phyloP scores from a whole-genome alignment of 1,140 invertebrate species.

The Hestina assimilis region DNA sequence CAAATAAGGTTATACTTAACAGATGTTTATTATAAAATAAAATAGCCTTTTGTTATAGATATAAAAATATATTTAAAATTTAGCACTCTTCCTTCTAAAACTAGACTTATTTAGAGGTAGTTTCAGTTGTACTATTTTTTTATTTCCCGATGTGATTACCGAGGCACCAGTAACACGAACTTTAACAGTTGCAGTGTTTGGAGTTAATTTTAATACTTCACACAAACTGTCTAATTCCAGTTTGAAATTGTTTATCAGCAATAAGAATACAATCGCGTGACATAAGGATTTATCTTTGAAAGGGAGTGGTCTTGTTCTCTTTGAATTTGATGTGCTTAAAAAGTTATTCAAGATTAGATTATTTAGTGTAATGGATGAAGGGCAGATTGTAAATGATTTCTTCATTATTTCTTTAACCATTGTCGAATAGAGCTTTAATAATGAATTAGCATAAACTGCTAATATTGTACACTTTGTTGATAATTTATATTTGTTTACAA shows the following conservation, averaged over 20 bases:
- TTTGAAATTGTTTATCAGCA: slow-evolving; percentile 59
- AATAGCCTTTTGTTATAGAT: neutral
- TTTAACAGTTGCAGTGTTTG: slow-evolving; percentile 37
- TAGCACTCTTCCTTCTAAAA: slow-evolving; percentile 46
- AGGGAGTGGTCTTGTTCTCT: slow-evolving; percentile 38
- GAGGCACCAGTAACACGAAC: slow-evolving; percentile 48
- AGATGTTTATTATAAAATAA: too few species aligned
- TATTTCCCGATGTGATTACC: slow-evolving; percentile 33
- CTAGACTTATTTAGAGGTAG: slow-evolving; percentile 46
- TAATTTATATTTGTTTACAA: slow-evolving; percentile 37
- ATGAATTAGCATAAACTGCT: slow-evolving; percentile 48
- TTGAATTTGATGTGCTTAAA: slow-evolving; percentile 33
- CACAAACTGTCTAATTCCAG: slow-evolving; percentile 46
- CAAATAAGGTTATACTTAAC: too few species aligned
- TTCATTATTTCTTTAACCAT: slow-evolving; percentile 42
- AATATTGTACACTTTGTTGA: slow-evolving; percentile 42
- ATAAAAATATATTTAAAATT: slow-evolving; percentile 37
- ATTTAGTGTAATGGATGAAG: slow-evolving; percentile 47
- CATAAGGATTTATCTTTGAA: slow-evolving; percentile 62
- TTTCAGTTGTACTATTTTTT: slow-evolving; percentile 52
- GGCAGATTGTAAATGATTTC: slow-evolving; percentile 44
- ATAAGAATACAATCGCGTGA: slow-evolving; percentile 52
- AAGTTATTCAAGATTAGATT: slow-evolving; percentile 50
- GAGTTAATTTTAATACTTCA: slow-evolving; percentile 42
- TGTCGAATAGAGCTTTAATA: slow-evolving; percentile 44